Base-by-base conservation (phyloP, 2,888 invertebrate species). In the Euplagia quadripunctaria region DNA sequence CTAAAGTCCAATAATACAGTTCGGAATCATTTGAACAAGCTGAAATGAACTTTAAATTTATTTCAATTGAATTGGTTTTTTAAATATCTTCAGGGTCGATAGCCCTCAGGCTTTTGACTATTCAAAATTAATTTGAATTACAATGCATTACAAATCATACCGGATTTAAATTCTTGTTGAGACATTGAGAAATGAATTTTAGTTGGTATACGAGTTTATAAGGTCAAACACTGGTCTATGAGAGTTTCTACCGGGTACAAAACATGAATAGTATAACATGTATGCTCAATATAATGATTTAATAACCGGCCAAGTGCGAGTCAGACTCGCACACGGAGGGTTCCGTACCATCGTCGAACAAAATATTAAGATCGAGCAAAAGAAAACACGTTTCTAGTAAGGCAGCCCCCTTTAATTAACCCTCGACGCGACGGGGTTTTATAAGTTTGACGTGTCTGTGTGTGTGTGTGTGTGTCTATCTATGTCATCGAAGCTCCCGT, bases 151-250 rank as follows among this genome's bases (percentile, higher is more conserved):
- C 63, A 52, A 63, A 67, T 66, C 41, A 42, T 82, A 70, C n/a
- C 20, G 55, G 76, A 74, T 75, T 75, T 74, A 74, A 80, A 70
- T 77, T 73, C 51, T 67, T 61, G 1, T 71, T 67, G 43, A 74
- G 71, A 71, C 74, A 31, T 70, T 70, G 68, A 20, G 68, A 31
- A 72, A 72, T 17, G 51, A 42, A 42, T 64, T 41, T 42, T 9
- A 42, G 17, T 64, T 42, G 16, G 41, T 64, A 20, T 65, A 65
- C 46, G 7, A 49, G 46, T 65, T 49, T 65, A 65, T 41, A 67
- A 64, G 64, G 42, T 64, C 64, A 17, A 9, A 14, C 5, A 42
- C 17, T 41, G 9, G 11, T 64, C 4, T 42, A 42, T 64, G 12
- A 17, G 41, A 41, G 42, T 16, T 42, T 31, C 41, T 42, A 58